phyloP scores from a whole-genome alignment of 2,888 invertebrate genomes.

The Platycnemis pennipes region DNA sequence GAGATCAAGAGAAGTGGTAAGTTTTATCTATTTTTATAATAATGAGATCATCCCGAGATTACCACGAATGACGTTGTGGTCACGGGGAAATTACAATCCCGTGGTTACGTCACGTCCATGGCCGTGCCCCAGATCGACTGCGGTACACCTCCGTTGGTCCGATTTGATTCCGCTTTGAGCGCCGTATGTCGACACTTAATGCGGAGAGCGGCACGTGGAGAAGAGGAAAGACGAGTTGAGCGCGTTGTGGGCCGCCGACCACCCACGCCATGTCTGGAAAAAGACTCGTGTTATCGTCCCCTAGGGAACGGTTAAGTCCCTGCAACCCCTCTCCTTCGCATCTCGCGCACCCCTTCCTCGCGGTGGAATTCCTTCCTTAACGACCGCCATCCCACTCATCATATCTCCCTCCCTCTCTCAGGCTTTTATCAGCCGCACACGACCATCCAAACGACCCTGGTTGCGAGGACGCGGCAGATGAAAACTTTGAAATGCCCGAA shows the following conservation, averaged over 20 bases:
- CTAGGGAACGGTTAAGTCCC: background rate
- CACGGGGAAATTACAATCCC: too few relatives aligned
- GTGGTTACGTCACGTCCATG: too few relatives aligned
- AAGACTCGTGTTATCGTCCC: slow-evolving; percentile 7
- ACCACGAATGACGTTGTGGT: too few relatives aligned
- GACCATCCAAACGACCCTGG: background rate
- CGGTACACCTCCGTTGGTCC: background rate
- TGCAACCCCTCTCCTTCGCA: background rate
- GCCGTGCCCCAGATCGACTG: background rate
- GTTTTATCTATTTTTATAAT: too few relatives aligned
- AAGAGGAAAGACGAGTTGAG: background rate
- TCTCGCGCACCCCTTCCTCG: background rate
- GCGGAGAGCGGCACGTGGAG: background rate
- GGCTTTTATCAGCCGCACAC: background rate
- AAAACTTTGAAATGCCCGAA: background rate
- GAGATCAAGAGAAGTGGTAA: too few relatives aligned
- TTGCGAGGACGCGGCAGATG: background rate
- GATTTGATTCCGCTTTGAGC: background rate
- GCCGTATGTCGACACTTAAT: background rate
- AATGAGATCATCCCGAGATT: too few relatives aligned
- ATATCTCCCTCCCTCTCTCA: background rate
- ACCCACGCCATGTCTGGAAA: too few relatives aligned
- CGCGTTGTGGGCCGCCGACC: too few relatives aligned
- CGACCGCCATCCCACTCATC: background rate
- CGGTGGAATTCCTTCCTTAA: background rate